Base-by-base conservation (phyloP, 2,888 invertebrate species). In the Latrodectus elegans region DNA sequence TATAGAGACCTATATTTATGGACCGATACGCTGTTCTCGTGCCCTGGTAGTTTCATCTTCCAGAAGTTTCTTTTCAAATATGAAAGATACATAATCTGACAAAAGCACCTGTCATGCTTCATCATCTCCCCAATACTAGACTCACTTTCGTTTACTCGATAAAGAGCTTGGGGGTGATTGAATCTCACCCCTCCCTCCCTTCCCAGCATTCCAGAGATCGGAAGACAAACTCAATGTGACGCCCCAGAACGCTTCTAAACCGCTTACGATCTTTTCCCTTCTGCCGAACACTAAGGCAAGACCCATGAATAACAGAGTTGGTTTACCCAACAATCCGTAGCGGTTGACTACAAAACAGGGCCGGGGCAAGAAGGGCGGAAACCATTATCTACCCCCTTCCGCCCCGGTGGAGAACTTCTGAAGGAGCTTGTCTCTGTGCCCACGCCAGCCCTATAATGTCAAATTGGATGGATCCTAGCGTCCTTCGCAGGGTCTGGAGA, bases 391-490 rank as follows among this genome's bases (percentile, higher is more conserved):
- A n/a, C 60, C 60, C 60, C 14, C 60, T 12, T n/a, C 60, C n/a
- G 12, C 60, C 26, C 15, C 55, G 15, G 12, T 12, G 12, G 8
- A 51, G n/a, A 49, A 8, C 51, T 38, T 51, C 17, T 52, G 51
- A 14, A 49, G 51, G 51, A 15, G 72, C 72, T n/a, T 17, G 55
- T 55, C 10, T 74, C 53, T 26, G 22, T 55, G 55, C 22, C 15
- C 22, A 68, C 53, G 49, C 51, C 11, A 55, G 26, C n/a, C 76
- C 51, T 83, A 76, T 76, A 72, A 72, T 55, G 76, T 64, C 68
- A 84, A 84, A 84, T 84, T 84, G 84, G 84, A 84, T 84, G 77
- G 72, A 77, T 77, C 75, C 77, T 76, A 71, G 76, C 68, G 83
- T 83, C 26, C 17, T 22, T 38, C 11, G 74, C 3, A 49, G 51